A percentile compares a stretch with the other conserved stretches of the same genome.
Evolutionary conservation across 2,888 invertebrate genomes (phyloP).

Genomic region (Eupithecia dodoneata): DNA sequence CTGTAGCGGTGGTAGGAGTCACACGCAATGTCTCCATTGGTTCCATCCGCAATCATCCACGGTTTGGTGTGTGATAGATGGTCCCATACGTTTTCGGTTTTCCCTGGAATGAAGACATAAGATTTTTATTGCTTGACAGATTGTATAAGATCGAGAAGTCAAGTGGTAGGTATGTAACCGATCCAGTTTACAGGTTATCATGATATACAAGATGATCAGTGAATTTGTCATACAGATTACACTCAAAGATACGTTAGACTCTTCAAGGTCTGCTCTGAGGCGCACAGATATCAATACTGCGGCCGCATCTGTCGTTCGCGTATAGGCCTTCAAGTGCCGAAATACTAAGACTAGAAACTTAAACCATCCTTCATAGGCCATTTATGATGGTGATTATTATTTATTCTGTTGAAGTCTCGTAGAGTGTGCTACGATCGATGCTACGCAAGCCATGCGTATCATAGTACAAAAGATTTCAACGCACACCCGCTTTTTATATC

Average conservation of each 20-base stretch:
- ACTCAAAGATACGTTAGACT: no score
- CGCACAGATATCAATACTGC: no score
- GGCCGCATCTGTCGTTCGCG: no score
- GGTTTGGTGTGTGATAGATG: slow-evolving; percentile 78
- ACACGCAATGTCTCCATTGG: slow-evolving; percentile 87
- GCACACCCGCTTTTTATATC: neutral
- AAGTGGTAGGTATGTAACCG: neutral
- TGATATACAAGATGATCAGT: no score
- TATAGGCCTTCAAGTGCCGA: no score
- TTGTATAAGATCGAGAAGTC: neutral
- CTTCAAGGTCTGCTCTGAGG: no score
- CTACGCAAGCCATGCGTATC: neutral
- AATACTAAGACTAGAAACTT: no score
- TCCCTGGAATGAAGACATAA: slow-evolving; percentile 62
- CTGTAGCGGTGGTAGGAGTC: slow-evolving; percentile 88
- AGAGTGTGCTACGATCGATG: neutral
- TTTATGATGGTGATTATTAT: no score
- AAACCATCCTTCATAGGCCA: no score
- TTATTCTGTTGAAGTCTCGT: no score
- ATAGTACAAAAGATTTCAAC: neutral
- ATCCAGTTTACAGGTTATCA: no score
- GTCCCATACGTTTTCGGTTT: slow-evolving; percentile 87
- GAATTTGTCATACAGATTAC: no score
- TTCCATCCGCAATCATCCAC: slow-evolving; percentile 84
- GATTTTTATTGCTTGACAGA: neutral